These are phyloP conservation scores for Cosmopolites sordidus DNA, from an alignment of 2,888 invertebrate species.

Conservation along the genomic window DNA sequence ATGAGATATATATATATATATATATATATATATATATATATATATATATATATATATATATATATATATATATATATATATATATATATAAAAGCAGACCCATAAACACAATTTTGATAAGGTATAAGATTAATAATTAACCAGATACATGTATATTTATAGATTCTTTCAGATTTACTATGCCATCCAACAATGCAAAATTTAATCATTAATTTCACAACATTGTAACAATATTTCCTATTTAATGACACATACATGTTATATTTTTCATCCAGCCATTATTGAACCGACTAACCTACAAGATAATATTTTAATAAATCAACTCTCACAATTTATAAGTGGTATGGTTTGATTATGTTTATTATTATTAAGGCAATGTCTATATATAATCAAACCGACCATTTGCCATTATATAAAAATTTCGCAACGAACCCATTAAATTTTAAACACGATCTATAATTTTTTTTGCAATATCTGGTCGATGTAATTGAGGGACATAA, in stretches of 20 bases:
- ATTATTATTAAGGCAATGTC: constrained; percentile 4
- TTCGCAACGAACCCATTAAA: background rate
- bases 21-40: no score
- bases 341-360: background rate
- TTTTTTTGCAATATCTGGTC: background rate
- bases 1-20: no score
- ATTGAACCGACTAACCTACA: constrained; percentile 3
- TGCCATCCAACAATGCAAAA: no score
- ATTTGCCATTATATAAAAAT: background rate
- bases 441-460: background rate
- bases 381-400: background rate
- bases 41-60: no score
- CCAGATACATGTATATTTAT: no score
- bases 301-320: constrained; percentile 10
- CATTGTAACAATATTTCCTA: constrained; percentile 14
- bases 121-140: no score
- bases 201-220: no score
- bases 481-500: no score
- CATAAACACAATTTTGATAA: no score
- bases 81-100: no score
- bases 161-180: no score
- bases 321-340: constrained; percentile 5
- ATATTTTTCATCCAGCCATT: constrained; percentile 16
- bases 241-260: constrained; percentile 16
- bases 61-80: no score